These are phyloP conservation scores for Corydoras sp. DNA, from an alignment of 2,113 vertebrate species.

Conservation along the genomic window DNA sequence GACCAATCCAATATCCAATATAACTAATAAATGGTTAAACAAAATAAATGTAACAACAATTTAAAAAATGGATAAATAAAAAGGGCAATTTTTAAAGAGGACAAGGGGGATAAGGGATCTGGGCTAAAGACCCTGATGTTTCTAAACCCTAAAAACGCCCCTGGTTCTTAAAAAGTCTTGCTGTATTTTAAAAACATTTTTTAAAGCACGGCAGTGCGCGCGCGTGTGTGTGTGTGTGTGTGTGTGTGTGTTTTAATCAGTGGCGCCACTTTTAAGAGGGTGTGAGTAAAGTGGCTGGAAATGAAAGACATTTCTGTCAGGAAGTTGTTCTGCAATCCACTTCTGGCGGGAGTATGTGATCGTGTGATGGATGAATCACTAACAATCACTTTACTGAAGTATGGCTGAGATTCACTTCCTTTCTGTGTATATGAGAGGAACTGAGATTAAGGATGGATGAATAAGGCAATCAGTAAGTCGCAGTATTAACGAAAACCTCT, in stretches of 20 bases:
- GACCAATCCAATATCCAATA: too few relatives aligned
- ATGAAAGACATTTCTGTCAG: neutral
- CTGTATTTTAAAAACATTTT: too few relatives aligned
- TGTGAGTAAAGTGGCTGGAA: neutral
- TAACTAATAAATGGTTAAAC: too few relatives aligned
- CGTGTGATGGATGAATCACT: slow-evolving; percentile 53
- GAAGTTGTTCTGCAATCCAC: slow-evolving; percentile 6
- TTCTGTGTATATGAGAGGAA: slow-evolving; percentile 34
- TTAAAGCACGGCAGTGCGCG: too few relatives aligned
- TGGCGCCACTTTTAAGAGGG: slow-evolving; percentile 3
- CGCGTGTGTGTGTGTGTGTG: neutral
- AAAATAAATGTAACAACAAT: too few relatives aligned
- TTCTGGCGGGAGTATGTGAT: slow-evolving; percentile 36
- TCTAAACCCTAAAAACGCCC: too few relatives aligned
- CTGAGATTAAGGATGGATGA: slow-evolving; percentile 19
- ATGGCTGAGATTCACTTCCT: slow-evolving; percentile 28
- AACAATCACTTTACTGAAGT: slow-evolving; percentile 49
- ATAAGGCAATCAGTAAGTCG: neutral
- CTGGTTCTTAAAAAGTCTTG: too few relatives aligned
- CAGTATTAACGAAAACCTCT: slow-evolving; percentile 43
- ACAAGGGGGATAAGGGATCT: too few relatives aligned
- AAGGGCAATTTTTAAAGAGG: too few relatives aligned
- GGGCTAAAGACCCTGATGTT: too few relatives aligned
- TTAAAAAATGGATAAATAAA: too few relatives aligned
- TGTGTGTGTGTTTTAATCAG: slow-evolving; percentile 18